A percentile compares a stretch with the other conserved stretches of the same genome.
Conservation (phyloP, 2,797 vertebrate genomes). For the Nannoperca australis region DNA sequence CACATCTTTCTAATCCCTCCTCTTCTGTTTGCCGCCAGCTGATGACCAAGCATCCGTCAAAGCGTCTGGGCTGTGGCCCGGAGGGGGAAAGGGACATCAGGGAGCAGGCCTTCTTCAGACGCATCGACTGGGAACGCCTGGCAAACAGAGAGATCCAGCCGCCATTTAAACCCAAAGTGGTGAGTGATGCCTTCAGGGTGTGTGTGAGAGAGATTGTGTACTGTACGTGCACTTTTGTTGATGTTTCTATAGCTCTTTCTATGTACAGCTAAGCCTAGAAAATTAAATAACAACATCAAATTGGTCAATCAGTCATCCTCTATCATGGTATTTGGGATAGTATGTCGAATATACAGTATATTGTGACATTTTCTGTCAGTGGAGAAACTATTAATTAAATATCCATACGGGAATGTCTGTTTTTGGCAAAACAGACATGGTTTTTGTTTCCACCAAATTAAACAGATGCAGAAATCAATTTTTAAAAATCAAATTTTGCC, state of each 20-base stretch:
- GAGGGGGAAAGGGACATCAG: slow-evolving; percentile 95
- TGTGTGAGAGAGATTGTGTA: background rate
- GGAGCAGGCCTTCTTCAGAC: slow-evolving; percentile 97
- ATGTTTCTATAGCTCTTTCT: background rate
- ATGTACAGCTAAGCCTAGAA: background rate
- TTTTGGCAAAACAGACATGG: background rate
- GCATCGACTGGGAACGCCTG: slow-evolving; percentile 98
- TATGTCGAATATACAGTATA: background rate
- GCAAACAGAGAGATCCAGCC: slow-evolving; percentile 96
- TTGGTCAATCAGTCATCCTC: background rate
- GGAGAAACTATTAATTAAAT: background rate
- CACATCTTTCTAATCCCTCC: slow-evolving; percentile 22
- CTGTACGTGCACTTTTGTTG: too few relatives aligned
- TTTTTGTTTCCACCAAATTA: background rate
- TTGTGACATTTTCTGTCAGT: background rate
- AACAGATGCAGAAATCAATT: background rate
- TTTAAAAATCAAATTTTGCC: too few relatives aligned
- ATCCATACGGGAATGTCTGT: background rate
- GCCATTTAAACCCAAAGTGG: slow-evolving; percentile 98
- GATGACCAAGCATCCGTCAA: slow-evolving; percentile 98
- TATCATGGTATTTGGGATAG: background rate
- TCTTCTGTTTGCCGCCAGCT: slow-evolving; percentile 82
- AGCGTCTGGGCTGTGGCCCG: slow-evolving; percentile 93
- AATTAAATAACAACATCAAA: background rate
- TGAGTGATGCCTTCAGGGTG: slow-evolving; percentile 77